Evolutionary conservation across 2,888 invertebrate species (phyloP).

Genomic region (Tipula helvola): DNA sequence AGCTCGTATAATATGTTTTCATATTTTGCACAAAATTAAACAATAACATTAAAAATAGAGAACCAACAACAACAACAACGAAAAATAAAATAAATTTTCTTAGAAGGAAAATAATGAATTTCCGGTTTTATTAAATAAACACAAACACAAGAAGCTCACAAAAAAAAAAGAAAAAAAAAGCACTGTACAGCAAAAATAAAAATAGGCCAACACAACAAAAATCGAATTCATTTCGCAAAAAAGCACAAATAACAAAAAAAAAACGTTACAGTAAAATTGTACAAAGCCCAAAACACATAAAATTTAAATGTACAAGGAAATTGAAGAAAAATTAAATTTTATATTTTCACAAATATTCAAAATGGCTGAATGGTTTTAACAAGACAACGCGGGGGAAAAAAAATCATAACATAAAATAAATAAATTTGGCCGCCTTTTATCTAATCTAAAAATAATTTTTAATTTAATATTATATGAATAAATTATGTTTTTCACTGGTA

Average conservation of each 20-base stretch:
- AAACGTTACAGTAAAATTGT: neutral
- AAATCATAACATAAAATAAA: neutral
- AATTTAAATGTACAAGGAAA: neutral
- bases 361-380: neutral
- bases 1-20: neutral
- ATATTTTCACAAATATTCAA: neutral
- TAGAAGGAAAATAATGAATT: neutral
- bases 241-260: neutral
- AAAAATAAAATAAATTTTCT: neutral
- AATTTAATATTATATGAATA: neutral
- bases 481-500: neutral
- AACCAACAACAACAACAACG: neutral
- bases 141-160: neutral
- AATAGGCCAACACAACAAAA: neutral
- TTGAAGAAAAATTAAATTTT: slow-evolving; percentile 4
- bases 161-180: neutral
- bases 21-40: neutral
- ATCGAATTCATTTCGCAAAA: neutral
- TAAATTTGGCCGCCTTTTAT: neutral
- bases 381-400: neutral
- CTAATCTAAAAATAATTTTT: slow-evolving; percentile 4
- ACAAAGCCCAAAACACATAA: neutral
- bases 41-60: neutral
- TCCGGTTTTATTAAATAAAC: neutral
- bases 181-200: neutral